A percentile compares a stretch with the other conserved stretches of the same genome.
Evolutionary conservation across 2,888 invertebrate species (phyloP).

Genomic region (Megaustenia siamemsis): DNA sequence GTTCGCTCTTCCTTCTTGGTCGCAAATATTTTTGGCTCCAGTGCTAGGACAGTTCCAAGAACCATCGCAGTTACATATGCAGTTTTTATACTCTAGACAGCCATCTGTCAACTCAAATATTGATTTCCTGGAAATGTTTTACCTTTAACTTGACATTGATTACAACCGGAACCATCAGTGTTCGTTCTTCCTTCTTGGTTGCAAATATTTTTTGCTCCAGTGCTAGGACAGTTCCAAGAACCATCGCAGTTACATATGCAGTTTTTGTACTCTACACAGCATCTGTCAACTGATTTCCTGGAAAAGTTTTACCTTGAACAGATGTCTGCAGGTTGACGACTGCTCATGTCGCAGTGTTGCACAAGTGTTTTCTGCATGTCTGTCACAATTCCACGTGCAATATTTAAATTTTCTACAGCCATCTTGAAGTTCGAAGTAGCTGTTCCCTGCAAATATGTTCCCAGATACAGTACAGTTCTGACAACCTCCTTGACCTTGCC

Average conservation of each 20-base stretch:
- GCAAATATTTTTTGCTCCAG: conserved; percentile 58
- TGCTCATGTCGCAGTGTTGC: neutral
- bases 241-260: conserved; percentile 70
- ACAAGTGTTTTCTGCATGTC: conserved; percentile 43
- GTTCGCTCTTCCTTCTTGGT: no score
- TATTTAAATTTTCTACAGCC: conserved; percentile 67
- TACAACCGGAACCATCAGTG: neutral
- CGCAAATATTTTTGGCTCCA: conserved; percentile 58
- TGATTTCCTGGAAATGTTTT: neutral
- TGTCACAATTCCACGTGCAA: conserved; percentile 70
- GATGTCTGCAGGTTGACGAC: conserved; percentile 23
- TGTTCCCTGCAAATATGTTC: conserved; percentile 60
- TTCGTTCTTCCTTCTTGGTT: no score
- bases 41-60: conserved; percentile 66
- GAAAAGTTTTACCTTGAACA: conserved; percentile 56
- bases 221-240: conserved; percentile 65
- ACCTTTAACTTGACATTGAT: neutral
- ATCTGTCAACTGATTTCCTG: conserved; percentile 63
- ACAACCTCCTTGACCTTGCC: neutral
- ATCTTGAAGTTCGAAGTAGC: conserved; percentile 65
- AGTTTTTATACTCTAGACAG: conserved; percentile 67
- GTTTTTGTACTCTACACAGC: conserved; percentile 66
- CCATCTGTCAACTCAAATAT: conserved; percentile 63
- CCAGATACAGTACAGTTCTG: conserved; percentile 57
- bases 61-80: conserved; percentile 69